A percentile compares a stretch with the other conserved stretches of the same genome.
Evolutionary conservation across 2,888 invertebrate species (phyloP).

Genomic region (Lasioglossum villosulum): DNA sequence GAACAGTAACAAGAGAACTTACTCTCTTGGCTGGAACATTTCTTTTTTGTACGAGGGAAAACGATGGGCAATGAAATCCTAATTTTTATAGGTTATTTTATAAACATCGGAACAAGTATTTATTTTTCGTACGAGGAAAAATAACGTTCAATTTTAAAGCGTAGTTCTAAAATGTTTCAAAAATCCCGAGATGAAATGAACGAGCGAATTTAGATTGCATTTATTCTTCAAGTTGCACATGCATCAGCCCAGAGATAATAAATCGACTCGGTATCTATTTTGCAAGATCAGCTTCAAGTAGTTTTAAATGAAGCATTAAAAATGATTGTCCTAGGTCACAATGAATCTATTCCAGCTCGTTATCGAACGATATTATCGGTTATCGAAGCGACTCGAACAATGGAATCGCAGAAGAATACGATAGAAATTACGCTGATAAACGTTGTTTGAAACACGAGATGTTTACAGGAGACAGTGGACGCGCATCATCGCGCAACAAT

Average conservation of each 20-base stretch:
- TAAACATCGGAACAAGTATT: not conserved
- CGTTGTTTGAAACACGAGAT: conserved; percentile 2
- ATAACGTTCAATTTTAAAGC: not conserved
- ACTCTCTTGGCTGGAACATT: not conserved
- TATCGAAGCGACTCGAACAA: not conserved
- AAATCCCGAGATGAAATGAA: too few species aligned
- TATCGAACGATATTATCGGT: not conserved
- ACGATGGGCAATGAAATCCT: not conserved
- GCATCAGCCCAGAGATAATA: not conserved
- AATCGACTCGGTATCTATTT: not conserved
- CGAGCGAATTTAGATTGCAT: too few species aligned
- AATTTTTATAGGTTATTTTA: not conserved
- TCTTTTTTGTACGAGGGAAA: not conserved
- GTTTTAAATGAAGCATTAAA: not conserved
- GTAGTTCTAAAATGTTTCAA: too few species aligned
- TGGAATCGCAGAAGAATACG: not conserved
- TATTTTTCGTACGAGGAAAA: not conserved
- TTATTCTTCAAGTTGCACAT: not conserved
- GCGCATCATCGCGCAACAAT: conserved; percentile 2
- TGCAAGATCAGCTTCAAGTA: not conserved
- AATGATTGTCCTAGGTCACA: not conserved
- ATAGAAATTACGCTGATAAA: conserved; percentile 31
- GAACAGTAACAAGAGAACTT: not conserved
- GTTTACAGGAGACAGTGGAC: not conserved
- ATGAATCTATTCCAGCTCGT: not conserved